Evolutionary conservation across 2,797 vertebrate genomes (phyloP).

Genomic region (Rhyacichthys aspro): DNA sequence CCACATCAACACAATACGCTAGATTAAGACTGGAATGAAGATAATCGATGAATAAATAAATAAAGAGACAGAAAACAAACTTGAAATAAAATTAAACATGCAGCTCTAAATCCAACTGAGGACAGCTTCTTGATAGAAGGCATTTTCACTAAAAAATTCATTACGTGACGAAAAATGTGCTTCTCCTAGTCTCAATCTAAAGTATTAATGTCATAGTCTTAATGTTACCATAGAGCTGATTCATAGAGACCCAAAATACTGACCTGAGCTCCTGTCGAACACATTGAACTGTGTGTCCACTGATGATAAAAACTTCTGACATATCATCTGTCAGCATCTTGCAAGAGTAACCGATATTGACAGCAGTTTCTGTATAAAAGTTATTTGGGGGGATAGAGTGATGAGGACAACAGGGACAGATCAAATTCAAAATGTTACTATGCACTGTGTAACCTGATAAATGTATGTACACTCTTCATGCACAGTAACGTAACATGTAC

Average conservation of each 20-base stretch:
- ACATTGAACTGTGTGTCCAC: slow-evolving; percentile 89
- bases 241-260: slow-evolving; percentile 14
- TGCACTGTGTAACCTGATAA: background rate
- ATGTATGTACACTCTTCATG: background rate
- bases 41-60: no score
- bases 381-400: no score
- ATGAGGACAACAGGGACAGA: no score
- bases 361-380: slow-evolving; percentile 86
- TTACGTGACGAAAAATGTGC: no score
- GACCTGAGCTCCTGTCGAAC: slow-evolving; percentile 91
- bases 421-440: background rate
- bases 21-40: background rate
- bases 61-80: slow-evolving; percentile 9
- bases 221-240: no score
- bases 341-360: slow-evolving; percentile 95
- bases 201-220: no score
- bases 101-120: no score
- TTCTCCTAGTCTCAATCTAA: no score
- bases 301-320: slow-evolving; percentile 90
- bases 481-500: no score
- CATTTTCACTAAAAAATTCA: no score
- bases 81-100: no score
- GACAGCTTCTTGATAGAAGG: no score
- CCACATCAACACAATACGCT: slow-evolving; percentile 1
- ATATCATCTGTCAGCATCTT: slow-evolving; percentile 95